These are phyloP conservation scores for Dioctria rufipes DNA, from an alignment of 2,888 invertebrate species.

Conservation along the genomic window DNA sequence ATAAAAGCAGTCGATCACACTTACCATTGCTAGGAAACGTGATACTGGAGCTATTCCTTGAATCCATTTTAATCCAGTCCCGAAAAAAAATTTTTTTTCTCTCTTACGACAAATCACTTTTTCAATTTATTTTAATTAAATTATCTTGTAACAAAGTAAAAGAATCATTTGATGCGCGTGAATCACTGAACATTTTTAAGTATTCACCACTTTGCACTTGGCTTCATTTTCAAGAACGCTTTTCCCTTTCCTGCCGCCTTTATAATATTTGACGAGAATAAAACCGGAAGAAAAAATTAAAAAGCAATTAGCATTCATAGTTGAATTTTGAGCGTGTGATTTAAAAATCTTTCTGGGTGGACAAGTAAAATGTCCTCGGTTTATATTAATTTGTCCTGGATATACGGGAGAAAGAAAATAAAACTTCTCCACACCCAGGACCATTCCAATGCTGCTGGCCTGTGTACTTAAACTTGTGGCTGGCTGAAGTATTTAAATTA, in stretches of 20 bases:
- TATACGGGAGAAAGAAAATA: background rate
- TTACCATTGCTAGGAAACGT: constrained; percentile 28
- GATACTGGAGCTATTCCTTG: constrained; percentile 18
- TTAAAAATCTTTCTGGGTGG: constrained; percentile 10
- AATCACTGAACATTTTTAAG: constrained; percentile 31
- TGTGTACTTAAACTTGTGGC: constrained; percentile 3
- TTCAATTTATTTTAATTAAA: background rate
- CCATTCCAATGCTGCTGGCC: background rate
- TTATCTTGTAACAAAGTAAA: constrained; percentile 2
- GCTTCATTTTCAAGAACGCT: constrained; percentile 13
- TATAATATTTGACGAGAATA: background rate
- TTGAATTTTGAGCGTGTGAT: constrained; percentile 41
- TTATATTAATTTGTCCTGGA: constrained; percentile 24
- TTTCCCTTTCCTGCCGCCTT: background rate
- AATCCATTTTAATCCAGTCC: constrained; percentile 35
- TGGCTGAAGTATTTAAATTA: constrained; percentile 31
- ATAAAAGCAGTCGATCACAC: background rate
- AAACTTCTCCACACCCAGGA: background rate
- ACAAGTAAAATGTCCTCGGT: constrained; percentile 23
- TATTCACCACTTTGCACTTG: constrained; percentile 29
- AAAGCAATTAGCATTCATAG: constrained; percentile 38
- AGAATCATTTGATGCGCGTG: background rate
- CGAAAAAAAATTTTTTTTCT: background rate
- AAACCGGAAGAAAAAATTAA: background rate
- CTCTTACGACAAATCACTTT: background rate